A percentile compares a stretch with the other conserved stretches of the same genome.
These are phyloP conservation scores for Podabrus alpinus DNA, from an alignment of 2,888 invertebrate species.

Conservation along the genomic window DNA sequence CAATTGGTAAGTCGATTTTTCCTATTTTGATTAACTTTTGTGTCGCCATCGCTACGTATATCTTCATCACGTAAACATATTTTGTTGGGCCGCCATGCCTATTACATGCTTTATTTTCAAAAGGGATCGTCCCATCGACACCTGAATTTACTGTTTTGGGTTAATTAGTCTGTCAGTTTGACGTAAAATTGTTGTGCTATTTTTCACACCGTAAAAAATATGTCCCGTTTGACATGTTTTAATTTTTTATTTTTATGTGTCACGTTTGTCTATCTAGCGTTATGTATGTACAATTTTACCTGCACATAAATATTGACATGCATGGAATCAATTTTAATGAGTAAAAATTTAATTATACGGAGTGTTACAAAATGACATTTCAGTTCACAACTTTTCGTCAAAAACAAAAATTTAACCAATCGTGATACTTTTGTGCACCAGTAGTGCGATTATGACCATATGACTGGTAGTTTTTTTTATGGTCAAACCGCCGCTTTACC, in stretches of 20 bases:
- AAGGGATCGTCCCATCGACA: conserved; percentile 28
- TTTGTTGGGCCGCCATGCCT: conserved; percentile 44
- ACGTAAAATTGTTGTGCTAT: not conserved
- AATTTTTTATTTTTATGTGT: not conserved
- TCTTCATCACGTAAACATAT: conserved; percentile 64
- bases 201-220: not conserved
- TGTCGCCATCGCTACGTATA: conserved; percentile 67
- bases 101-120: conserved; percentile 31
- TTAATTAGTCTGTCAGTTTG: not conserved
- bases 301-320: not conserved
- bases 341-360: not conserved
- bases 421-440: not conserved
- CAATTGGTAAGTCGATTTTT: conserved; percentile 63
- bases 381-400: not conserved
- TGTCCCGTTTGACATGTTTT: not conserved
- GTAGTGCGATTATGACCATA: not conserved
- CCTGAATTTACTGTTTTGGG: not conserved
- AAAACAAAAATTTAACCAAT: too few relatives aligned
- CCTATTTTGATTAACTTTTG: conserved; percentile 9
- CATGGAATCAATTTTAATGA: not conserved
- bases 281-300: not conserved
- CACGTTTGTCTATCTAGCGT: not conserved
- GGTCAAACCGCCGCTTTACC: too few relatives aligned
- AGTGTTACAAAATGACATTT: not conserved
- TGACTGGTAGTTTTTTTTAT: not conserved